phyloP scores from a whole-genome alignment of 23 tunicate genomes.

The Halocynthia aurantium region DNA sequence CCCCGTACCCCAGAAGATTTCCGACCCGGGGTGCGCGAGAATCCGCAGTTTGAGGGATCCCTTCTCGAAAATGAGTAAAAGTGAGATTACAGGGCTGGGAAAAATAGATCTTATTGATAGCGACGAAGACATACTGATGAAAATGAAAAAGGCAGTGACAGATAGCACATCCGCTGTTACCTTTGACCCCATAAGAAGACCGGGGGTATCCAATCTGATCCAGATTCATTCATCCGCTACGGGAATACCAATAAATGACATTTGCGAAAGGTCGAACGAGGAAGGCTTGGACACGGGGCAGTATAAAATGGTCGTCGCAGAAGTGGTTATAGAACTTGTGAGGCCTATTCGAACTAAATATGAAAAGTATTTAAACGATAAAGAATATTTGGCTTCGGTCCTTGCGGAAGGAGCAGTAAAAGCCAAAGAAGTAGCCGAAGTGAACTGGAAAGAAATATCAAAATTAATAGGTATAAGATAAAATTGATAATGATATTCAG shows the following conservation, averaged over 20 bases:
- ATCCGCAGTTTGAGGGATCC: conserved; percentile 64
- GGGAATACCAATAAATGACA: conserved; percentile 38
- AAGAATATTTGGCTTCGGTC: conserved; percentile 31
- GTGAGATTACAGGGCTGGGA: conserved; percentile 26
- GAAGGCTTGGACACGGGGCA: conserved; percentile 51
- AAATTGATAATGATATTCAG: background rate
- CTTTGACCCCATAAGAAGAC: conserved; percentile 69
- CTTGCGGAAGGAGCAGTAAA: conserved; percentile 32
- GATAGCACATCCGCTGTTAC: conserved; percentile 77
- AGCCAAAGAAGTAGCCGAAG: conserved; percentile 40
- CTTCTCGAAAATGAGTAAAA: conserved; percentile 79
- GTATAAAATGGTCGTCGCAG: conserved; percentile 71
- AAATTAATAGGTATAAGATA: conserved; percentile 36
- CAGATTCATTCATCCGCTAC: conserved; percentile 71
- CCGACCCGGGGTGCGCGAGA: conserved; percentile 11
- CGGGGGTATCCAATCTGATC: conserved; percentile 80
- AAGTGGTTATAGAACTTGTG: conserved; percentile 52
- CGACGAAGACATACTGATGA: conserved; percentile 48
- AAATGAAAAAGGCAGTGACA: conserved; percentile 49
- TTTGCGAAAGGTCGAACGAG: conserved; percentile 20
- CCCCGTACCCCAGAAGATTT: conserved; percentile 4
- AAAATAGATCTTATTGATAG: conserved; percentile 57
- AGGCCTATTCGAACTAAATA: conserved; percentile 62
- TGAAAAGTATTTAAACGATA: conserved; percentile 33
- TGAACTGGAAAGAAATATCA: conserved; percentile 46